Percentiles rank a stretch among this genome's conserved stretches.
phyloP scores from a whole-genome alignment of 2,113 vertebrate genomes.

The Pithys albifrons region DNA sequence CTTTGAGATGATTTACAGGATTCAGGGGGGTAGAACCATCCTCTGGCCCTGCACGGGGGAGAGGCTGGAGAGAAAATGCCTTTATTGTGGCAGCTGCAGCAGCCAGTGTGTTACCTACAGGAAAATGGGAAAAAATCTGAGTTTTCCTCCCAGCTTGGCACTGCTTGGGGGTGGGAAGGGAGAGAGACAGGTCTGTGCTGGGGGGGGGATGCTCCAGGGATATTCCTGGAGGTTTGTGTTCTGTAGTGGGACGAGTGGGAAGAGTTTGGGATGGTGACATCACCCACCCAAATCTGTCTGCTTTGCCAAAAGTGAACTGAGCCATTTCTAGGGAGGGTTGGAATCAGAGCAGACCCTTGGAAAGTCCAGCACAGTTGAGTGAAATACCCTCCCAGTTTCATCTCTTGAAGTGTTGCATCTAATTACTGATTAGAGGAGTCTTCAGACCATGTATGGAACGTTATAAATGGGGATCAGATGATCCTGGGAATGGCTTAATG shows the following conservation, averaged over 20 bases:
- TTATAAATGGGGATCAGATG: slow-evolving; percentile 81
- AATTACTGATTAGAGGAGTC: slow-evolving; percentile 78
- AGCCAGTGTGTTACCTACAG: neutral
- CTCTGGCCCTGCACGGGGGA: neutral
- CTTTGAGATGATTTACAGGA: slow-evolving; percentile 67
- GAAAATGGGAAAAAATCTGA: neutral
- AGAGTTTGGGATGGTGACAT: neutral
- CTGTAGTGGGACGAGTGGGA: neutral
- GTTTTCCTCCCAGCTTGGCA: neutral
- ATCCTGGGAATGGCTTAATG: slow-evolving; percentile 83
- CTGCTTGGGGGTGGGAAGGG: neutral
- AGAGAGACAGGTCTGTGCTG: neutral
- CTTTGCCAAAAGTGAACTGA: neutral
- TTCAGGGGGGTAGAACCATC: neutral
- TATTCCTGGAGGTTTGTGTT: neutral
- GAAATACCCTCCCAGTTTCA: slow-evolving; percentile 62
- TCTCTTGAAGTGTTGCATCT: slow-evolving; percentile 67
- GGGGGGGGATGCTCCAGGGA: neutral
- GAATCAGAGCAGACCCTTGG: slow-evolving; percentile 24
- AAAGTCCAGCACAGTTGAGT: neutral
- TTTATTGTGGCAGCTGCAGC: neutral
- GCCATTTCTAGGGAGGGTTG: neutral
- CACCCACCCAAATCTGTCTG: neutral
- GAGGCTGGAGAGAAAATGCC: neutral
- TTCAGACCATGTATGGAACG: slow-evolving; percentile 75